Percentiles rank a stretch among this genome's conserved stretches.
phyloP scores from a whole-genome alignment of 53 echinoderm and acorn worm genomes.

The Patiria pectinifera region DNA sequence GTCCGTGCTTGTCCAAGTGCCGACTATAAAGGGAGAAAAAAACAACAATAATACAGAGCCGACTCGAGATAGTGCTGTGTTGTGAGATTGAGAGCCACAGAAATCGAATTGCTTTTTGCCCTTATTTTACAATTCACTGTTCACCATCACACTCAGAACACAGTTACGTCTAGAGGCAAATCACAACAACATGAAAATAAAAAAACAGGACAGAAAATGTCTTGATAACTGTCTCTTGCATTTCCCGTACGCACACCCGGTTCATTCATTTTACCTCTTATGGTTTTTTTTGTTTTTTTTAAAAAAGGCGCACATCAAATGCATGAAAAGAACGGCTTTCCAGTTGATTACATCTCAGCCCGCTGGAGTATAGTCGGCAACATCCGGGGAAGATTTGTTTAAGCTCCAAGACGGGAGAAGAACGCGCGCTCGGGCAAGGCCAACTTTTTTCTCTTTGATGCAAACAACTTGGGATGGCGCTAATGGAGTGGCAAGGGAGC shows the following conservation, averaged over 20 bases:
- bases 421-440: constrained; percentile 19
- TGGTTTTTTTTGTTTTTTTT: too few relatives aligned
- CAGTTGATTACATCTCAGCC: constrained; percentile 21
- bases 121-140: background rate
- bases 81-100: background rate
- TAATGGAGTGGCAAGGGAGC: constrained; percentile 46
- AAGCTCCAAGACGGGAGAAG: constrained; percentile 16
- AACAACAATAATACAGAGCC: background rate
- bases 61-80: constrained; percentile 2
- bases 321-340: constrained; percentile 18
- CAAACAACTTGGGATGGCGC: constrained; percentile 41
- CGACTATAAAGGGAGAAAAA: background rate
- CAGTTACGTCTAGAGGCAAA: constrained; percentile 16
- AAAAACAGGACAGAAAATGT: background rate
- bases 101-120: background rate
- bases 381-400: constrained; percentile 48
- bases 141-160: background rate
- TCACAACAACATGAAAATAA: background rate
- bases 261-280: constrained; percentile 29
- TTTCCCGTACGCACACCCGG: constrained; percentile 18
- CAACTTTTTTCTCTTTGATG: constrained; percentile 18
- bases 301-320: background rate
- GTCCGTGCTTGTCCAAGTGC: background rate
- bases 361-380: constrained; percentile 21
- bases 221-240: constrained; percentile 9